Evolutionary conservation across 2,797 vertebrate genomes (phyloP).

Genomic region (Phalloptychus januarius): DNA sequence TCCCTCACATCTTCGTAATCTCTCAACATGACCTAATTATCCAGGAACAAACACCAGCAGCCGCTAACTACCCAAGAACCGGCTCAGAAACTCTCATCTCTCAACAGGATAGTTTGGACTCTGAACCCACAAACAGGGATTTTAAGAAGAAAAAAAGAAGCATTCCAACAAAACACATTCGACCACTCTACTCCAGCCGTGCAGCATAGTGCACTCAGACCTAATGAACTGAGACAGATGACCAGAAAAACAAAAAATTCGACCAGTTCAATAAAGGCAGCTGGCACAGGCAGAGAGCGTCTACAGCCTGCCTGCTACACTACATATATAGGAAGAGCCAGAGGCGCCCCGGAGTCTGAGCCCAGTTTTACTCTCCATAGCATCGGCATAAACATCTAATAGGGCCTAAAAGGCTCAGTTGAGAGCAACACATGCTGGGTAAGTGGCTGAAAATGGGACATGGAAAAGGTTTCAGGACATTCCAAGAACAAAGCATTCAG

Average conservation of each 20-base stretch:
- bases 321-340: constrained; percentile 45
- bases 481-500: constrained; percentile 63
- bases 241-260: constrained; percentile 67
- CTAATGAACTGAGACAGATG: constrained; percentile 70
- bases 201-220: constrained; percentile 46
- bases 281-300: constrained; percentile 42
- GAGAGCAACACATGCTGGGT: constrained; percentile 63
- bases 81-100: not conserved
- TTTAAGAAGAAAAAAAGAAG: not conserved
- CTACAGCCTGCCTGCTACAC: constrained; percentile 32
- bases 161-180: constrained; percentile 26
- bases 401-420: constrained; percentile 66
- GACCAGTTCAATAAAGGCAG: constrained; percentile 63
- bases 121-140: not conserved
- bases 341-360: constrained; percentile 50
- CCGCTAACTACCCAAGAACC: not conserved
- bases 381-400: constrained; percentile 65
- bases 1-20: not conserved
- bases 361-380: constrained; percentile 42
- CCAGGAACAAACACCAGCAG: not conserved
- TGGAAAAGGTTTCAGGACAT: constrained; percentile 71
- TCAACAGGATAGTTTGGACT: not conserved
- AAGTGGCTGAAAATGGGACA: constrained; percentile 73
- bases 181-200: constrained; percentile 30
- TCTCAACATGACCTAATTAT: constrained; percentile 1